Conservation (phyloP, 1,140 invertebrate genomes). For the Stratiolaelaps scimitus region DNA sequence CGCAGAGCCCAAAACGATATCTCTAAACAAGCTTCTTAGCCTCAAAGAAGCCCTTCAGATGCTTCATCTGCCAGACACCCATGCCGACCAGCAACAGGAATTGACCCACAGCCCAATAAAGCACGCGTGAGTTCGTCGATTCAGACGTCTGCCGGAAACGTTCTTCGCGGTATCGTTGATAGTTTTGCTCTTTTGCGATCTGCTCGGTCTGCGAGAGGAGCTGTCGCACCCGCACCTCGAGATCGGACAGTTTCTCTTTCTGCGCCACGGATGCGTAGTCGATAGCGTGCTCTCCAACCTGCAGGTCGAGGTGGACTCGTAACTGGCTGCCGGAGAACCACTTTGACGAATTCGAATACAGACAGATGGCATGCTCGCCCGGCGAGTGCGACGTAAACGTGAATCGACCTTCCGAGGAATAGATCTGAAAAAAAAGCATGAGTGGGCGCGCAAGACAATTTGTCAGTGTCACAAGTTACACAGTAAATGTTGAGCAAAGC, state of each 20-base stretch:
- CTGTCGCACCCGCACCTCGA: slow-evolving; percentile 88
- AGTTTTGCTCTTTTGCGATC: slow-evolving; percentile 98
- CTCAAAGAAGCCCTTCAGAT: slow-evolving; percentile 98
- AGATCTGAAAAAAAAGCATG: slow-evolving; percentile 49
- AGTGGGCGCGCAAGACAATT: too few species aligned
- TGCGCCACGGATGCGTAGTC: slow-evolving; percentile 95
- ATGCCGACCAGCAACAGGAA: slow-evolving; percentile 75
- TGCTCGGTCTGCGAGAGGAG: slow-evolving; percentile 95
- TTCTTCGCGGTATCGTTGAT: slow-evolving; percentile 97
- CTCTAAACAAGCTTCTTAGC: slow-evolving; percentile 93
- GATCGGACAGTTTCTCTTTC: slow-evolving; percentile 90
- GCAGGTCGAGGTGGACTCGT: slow-evolving; percentile 91
- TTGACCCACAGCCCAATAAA: slow-evolving; percentile 96
- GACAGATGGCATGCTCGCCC: slow-evolving; percentile 93
- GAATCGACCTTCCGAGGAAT: slow-evolving; percentile 87
- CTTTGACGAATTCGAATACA: slow-evolving; percentile 91
- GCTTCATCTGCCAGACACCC: slow-evolving; percentile 97
- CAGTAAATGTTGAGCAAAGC: too few species aligned
- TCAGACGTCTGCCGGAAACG: slow-evolving; percentile 93
- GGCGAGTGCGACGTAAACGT: slow-evolving; percentile 92
- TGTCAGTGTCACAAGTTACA: too few species aligned
- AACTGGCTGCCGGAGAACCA: slow-evolving; percentile 92
- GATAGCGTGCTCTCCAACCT: slow-evolving; percentile 96
- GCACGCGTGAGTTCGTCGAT: slow-evolving; percentile 87
- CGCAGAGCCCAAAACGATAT: background rate